Evolutionary conservation across 2,888 invertebrate genomes (phyloP), one percentile per base, ranked within the genome.

Genomic region (Chymomyza amoena): DNA sequence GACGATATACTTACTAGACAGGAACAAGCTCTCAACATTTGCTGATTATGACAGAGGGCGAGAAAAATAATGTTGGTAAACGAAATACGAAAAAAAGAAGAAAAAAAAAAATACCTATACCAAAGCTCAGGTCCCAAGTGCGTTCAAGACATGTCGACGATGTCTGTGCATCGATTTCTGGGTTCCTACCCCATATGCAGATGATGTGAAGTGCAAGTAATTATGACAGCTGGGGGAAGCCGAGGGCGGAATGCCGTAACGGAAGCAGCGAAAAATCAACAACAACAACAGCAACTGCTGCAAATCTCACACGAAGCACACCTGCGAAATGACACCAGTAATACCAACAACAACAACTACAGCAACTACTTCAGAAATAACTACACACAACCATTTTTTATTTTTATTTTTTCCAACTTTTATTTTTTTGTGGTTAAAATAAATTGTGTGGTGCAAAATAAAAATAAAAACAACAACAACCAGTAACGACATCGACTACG

Each of bases 201-300:
- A 85, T 82, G 83, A 85, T 79, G 81, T 83, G 72, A 86, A 86
- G 85, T 84, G 88, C 86, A 85, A 84, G 84, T 86, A 85, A 88
- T 85, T 84, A 88, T 86, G 83, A 87, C 80, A 82, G 70, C 81
- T 70, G 69, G 70, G 66, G 70, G 66, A 68, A 69, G 69, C 69
- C 32, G 9, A 65, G 59, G 65, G 70, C 67, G 61, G 32, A 9
- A 50, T 28, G 61, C 57, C 45, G 32, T 64, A 63, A 87, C 81
- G 81, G 84, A 84, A 85, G 84, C 81, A 74, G 71, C 54, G 64
- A 28, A 50, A 9, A 61, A 52, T 69, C 20, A 20, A 25, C 25
- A 74, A 66, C 62, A 73, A 70, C 67, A 73, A 66, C 62, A 73
- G 69, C 67, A 73, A 59, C 67, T 13, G 39, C 39, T n/a, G 52